Conservation (phyloP, 2,113 vertebrate species). For the Megaleporinus macrocephalus region DNA sequence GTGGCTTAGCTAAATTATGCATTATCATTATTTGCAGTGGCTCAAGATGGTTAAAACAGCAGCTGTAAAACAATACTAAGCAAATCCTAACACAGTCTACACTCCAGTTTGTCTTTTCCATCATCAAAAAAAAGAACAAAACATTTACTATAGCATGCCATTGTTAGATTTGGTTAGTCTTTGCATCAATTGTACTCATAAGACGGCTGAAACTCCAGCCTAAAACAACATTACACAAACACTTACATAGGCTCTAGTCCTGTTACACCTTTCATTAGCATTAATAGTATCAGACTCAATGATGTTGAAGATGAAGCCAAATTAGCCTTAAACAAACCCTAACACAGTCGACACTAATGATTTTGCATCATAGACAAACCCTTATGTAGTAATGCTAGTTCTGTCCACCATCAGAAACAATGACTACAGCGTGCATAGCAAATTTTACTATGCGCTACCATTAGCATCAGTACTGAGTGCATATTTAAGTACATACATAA, state of each 20-base stretch:
- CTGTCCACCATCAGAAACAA: too few relatives aligned
- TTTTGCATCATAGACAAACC: too few relatives aligned
- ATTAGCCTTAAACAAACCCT: too few relatives aligned
- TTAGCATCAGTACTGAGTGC: constrained; percentile 24
- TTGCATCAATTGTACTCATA: background rate
- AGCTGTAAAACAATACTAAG: background rate
- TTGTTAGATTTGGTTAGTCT: background rate
- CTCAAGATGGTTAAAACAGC: background rate
- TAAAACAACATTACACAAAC: too few relatives aligned
- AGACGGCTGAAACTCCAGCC: background rate
- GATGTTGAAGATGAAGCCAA: too few relatives aligned
- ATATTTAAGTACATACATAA: constrained; percentile 61
- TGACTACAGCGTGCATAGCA: too few relatives aligned
- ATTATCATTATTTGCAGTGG: background rate
- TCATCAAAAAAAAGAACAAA: background rate
- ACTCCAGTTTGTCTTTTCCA: background rate
- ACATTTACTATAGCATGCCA: background rate
- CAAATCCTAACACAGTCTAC: background rate
- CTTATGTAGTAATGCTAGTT: too few relatives aligned
- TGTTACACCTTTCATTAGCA: too few relatives aligned
- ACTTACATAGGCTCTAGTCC: too few relatives aligned
- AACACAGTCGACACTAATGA: too few relatives aligned
- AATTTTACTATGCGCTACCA: too few relatives aligned
- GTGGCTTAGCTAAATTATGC: constrained; percentile 59
- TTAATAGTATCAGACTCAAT: too few relatives aligned